Conservation (phyloP, 2,797 vertebrate genomes). For the Pangasius djambal region DNA sequence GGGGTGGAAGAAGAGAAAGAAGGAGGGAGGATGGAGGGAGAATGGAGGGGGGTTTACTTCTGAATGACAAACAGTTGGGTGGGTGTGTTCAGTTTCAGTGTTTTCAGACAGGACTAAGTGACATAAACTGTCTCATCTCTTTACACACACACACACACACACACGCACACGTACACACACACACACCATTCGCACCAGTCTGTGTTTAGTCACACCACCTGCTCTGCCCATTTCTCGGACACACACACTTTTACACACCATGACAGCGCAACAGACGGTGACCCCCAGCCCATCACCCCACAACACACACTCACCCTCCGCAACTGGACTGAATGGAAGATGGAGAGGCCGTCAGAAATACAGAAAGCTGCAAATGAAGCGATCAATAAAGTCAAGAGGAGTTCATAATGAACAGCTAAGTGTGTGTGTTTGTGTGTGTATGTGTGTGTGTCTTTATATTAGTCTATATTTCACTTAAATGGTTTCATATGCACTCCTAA, state of each 20-base stretch:
- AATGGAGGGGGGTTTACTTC: slow-evolving; percentile 49
- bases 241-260: slow-evolving; percentile 46
- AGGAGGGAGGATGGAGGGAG: slow-evolving; percentile 33
- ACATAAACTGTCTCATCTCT: slow-evolving; percentile 64
- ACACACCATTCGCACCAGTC: slow-evolving; percentile 79
- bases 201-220: slow-evolving; percentile 99
- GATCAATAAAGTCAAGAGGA: slow-evolving; percentile 85
- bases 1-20: slow-evolving; percentile 57
- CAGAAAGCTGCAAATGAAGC: slow-evolving; percentile 84
- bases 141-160: slow-evolving; percentile 53
- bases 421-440: slow-evolving; percentile 13
- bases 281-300: slow-evolving; percentile 8
- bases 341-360: slow-evolving; percentile 49
- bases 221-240: slow-evolving; percentile 89
- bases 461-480: not conserved
- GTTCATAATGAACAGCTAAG: not conserved
- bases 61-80: slow-evolving; percentile 98
- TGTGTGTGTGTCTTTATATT: not conserved
- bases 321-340: slow-evolving; percentile 75
- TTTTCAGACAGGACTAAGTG: slow-evolving; percentile 77
- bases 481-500: not conserved
- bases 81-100: slow-evolving; percentile 87
- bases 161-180: slow-evolving; percentile 17
- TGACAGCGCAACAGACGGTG: slow-evolving; percentile 53
- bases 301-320: slow-evolving; percentile 40